Conservation (phyloP, 2,797 vertebrate species). For the Leptoclinus maculatus region DNA sequence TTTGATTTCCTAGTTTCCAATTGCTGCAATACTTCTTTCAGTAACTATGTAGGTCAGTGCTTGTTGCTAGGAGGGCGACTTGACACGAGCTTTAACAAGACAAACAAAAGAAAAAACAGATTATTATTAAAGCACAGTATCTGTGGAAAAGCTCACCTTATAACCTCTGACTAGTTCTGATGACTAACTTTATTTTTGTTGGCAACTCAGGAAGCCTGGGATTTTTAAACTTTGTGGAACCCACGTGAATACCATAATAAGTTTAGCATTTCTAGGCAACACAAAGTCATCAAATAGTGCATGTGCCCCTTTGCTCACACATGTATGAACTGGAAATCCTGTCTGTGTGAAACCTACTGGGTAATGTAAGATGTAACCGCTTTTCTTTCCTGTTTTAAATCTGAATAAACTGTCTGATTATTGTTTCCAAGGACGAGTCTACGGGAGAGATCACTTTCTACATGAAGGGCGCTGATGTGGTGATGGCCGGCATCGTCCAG, state of each 20-base stretch:
- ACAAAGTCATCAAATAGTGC: slow-evolving; percentile 33
- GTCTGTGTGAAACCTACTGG: not conserved
- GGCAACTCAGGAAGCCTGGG: slow-evolving; percentile 85
- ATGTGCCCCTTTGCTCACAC: not conserved
- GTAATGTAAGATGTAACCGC: no score
- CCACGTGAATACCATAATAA: slow-evolving; percentile 62
- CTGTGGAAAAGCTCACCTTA: slow-evolving; percentile 88
- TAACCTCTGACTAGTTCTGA: slow-evolving; percentile 89
- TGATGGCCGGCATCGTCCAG: slow-evolving; percentile 97
- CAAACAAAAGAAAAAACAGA: slow-evolving; percentile 21
- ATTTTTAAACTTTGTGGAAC: slow-evolving; percentile 66
- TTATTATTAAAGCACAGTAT: slow-evolving; percentile 40
- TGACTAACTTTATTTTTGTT: slow-evolving; percentile 86
- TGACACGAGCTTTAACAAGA: not conserved
- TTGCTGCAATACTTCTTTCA: not conserved
- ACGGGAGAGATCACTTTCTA: slow-evolving; percentile 97
- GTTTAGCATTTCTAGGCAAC: slow-evolving; percentile 65
- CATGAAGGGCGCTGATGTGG: slow-evolving; percentile 97
- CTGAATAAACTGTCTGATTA: not conserved
- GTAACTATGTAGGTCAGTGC: not conserved
- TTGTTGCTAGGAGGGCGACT: slow-evolving; percentile 35
- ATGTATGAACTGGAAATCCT: not conserved
- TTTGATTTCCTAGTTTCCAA: not conserved
- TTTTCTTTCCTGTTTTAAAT: slow-evolving; percentile 4
- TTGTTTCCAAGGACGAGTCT: slow-evolving; percentile 89